Base-by-base conservation (phyloP, 1,140 invertebrate species). In the Neuroterus valhalla region DNA sequence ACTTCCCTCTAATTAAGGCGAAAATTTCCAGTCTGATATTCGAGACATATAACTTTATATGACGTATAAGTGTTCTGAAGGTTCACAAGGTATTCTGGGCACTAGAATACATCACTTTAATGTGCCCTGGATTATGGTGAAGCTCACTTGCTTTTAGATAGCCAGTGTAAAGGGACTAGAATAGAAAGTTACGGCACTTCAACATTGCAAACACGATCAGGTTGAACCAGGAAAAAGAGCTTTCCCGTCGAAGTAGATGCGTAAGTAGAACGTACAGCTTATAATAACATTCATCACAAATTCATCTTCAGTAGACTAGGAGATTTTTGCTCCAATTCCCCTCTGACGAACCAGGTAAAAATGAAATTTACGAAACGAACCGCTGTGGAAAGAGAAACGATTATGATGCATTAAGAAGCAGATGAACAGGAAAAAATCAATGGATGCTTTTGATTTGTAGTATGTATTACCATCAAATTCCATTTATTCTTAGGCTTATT, bases 61-160 rank as follows among this genome's bases (percentile, higher is more conserved):
- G 31, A 62, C 31, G 31, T 62, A 26, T 15, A 14, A 26, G 26
- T 31, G 55, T 26, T 38, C 55, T 31, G 55, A 62, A 23, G 15
- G 5, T 23, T 14, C 26, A 38, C 55, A n/a, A 62, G 23, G 55
- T 62, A 62, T 62, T 26, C 55, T 26, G 23, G n/a, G 21, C 55
- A 62, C 55, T 62, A 62, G n/a, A 62, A 62, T 62, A 14, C 55
- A 62, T 62, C 14, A 62, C 55, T 62, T 62, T 38, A 62, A 62
- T 62, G 55, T 62, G 55, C 55, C 55, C 26, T 62, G 55, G 55
- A 62, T 62, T 62, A 38, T 62, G 55, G 55, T 62, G 31, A 62
- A 62, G 55, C 55, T 38, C 55, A 62, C 55, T 62, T 62, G 55
- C 55, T 62, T 62, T 62, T 62, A 62, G 23, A 62, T 62, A 26